Percentiles rank a stretch among this genome's conserved stretches.
These are phyloP conservation scores for Peromyscus aztecus DNA, from an alignment of 2,797 vertebrate species.

Conservation along the genomic window DNA sequence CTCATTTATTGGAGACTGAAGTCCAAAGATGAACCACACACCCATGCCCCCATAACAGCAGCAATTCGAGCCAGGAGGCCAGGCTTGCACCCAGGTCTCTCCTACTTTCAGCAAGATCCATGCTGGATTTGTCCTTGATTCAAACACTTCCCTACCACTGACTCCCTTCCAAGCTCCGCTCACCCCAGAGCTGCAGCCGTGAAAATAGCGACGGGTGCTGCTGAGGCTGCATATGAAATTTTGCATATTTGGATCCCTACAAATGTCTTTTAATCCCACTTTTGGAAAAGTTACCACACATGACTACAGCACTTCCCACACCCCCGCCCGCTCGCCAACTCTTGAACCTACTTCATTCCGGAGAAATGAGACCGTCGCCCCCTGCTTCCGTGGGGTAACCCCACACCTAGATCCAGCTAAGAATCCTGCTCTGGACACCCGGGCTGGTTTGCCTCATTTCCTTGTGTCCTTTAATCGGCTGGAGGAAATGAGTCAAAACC, in stretches of 20 bases:
- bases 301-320: constrained; percentile 36
- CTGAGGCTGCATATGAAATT: constrained; percentile 49
- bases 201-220: constrained; percentile 31
- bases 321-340: neutral
- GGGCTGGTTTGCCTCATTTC: constrained; percentile 83
- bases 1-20: neutral
- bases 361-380: neutral
- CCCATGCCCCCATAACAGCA: neutral
- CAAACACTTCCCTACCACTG: neutral
- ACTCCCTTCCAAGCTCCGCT: neutral
- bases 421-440: constrained; percentile 78
- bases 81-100: neutral
- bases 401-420: constrained; percentile 18
- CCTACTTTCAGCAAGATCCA: neutral
- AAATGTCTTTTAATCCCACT: constrained; percentile 56
- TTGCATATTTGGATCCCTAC: constrained; percentile 31
- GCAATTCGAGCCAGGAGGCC: neutral
- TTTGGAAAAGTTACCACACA: constrained; percentile 63
- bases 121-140: neutral
- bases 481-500: constrained; percentile 91
- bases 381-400: neutral
- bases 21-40: neutral
- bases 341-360: constrained; percentile 6
- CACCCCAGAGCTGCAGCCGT: neutral
- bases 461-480: constrained; percentile 86